Percentiles rank a stretch among this genome's conserved stretches.
phyloP scores from a whole-genome alignment of 1,140 invertebrate genomes.

The Panagrolaimus sp. region DNA sequence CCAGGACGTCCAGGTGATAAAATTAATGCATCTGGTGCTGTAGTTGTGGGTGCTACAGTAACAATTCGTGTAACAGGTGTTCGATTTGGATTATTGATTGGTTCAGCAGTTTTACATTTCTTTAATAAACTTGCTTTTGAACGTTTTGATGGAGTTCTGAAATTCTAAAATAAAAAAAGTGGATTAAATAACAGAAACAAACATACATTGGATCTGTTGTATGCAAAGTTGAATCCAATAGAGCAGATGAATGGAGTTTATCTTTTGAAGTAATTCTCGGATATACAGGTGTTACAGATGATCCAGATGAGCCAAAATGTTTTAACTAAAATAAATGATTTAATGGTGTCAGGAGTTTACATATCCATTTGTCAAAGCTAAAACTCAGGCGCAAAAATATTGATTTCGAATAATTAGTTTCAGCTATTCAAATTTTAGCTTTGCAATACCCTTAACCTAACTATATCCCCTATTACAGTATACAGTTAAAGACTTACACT shows the following conservation, averaged over 20 bases:
- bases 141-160: background rate
- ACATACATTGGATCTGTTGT: background rate
- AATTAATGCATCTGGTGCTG: too few relatives aligned
- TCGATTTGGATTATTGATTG: background rate
- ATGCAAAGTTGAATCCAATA: background rate
- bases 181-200: background rate
- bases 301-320: too few relatives aligned
- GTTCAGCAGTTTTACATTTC: background rate
- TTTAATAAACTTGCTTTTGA: background rate
- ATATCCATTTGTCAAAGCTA: too few relatives aligned
- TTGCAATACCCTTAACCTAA: too few relatives aligned
- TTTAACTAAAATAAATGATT: too few relatives aligned
- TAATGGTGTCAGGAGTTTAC: too few relatives aligned
- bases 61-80: background rate
- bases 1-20: background rate
- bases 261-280: background rate
- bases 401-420: too few relatives aligned
- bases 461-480: too few relatives aligned
- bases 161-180: background rate
- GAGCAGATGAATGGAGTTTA: background rate
- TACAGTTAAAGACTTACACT: background rate
- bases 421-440: too few relatives aligned
- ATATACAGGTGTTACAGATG: background rate
- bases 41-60: background rate
- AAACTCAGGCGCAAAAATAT: too few relatives aligned